Evolutionary conservation across 1,140 invertebrate species (phyloP).

Genomic region (Caerostris extrusa): DNA sequence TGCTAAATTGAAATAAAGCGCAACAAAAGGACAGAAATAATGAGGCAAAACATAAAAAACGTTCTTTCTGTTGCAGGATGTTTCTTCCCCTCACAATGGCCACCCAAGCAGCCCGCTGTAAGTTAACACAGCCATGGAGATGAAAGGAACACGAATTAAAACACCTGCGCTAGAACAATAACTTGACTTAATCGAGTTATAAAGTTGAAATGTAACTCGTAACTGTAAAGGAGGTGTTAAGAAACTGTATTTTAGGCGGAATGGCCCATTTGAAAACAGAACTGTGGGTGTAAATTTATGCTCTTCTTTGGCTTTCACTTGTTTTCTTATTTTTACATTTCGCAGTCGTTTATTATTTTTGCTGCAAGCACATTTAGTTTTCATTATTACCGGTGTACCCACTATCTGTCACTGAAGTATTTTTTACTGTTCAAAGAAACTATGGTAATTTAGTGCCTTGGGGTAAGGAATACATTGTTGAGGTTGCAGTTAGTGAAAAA

Average conservation of each 20-base stretch:
- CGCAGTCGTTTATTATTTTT: constrained; percentile 16
- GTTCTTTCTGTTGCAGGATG: constrained; percentile 40
- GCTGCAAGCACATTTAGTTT: background rate
- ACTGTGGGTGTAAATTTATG: constrained; percentile 67
- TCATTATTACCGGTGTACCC: background rate
- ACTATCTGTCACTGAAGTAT: constrained; percentile 1
- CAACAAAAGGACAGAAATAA: constrained; percentile 44
- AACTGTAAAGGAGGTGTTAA: constrained; percentile 60
- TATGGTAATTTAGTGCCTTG: constrained; percentile 28
- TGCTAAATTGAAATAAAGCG: constrained; percentile 45
- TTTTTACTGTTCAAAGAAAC: constrained; percentile 28
- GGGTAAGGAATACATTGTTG: constrained; percentile 11
- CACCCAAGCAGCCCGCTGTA: constrained; percentile 67
- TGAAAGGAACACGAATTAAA: constrained; percentile 65
- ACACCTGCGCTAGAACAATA: constrained; percentile 74
- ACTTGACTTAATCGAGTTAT: constrained; percentile 73
- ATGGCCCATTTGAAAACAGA: constrained; percentile 28
- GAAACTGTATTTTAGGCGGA: constrained; percentile 39
- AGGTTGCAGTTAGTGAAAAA: background rate
- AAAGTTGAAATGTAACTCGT: constrained; percentile 56
- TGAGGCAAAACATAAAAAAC: constrained; percentile 40
- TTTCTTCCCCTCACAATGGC: constrained; percentile 45
- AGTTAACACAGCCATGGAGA: constrained; percentile 63
- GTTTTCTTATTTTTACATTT: constrained; percentile 19
- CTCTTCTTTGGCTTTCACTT: background rate